phyloP scores from a whole-genome alignment of 2,797 vertebrate species.

The Halcyon leucocephala region DNA sequence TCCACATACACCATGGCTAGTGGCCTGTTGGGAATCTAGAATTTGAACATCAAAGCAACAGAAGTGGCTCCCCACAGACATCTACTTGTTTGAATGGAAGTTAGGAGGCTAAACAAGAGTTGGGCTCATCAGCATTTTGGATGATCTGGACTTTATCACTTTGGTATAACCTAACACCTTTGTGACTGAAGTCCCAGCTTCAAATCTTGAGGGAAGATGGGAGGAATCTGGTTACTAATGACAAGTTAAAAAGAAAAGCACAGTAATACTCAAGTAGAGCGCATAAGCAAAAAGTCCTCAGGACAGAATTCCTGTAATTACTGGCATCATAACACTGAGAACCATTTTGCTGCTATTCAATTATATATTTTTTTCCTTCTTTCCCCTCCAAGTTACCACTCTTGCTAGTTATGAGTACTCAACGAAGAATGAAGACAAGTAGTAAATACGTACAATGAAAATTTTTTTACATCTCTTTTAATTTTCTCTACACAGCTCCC shows the following conservation, averaged over 20 bases:
- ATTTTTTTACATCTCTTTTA: not conserved
- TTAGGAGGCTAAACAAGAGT: not conserved
- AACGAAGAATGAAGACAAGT: not conserved
- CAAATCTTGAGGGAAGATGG: not conserved
- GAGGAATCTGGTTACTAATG: not conserved
- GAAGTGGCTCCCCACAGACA: fast-evolving
- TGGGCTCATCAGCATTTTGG: not conserved
- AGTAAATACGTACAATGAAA: slow-evolving; percentile 14
- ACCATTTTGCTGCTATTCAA: not conserved
- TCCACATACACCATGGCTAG: not conserved
- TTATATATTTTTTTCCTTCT: not conserved
- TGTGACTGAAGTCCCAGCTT: not conserved
- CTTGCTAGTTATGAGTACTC: not conserved
- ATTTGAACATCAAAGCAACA: not conserved
- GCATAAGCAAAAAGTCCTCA: not conserved
- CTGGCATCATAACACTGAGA: not conserved
- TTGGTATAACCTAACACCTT: not conserved
- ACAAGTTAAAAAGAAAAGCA: not conserved
- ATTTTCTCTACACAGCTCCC: not conserved
- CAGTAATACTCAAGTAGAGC: not conserved
- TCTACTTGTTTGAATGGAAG: not conserved
- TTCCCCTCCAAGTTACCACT: not conserved
- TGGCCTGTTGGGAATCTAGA: not conserved
- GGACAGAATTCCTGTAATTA: not conserved
- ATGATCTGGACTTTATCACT: not conserved